These are phyloP conservation scores for Mus caroli DNA, from an alignment of 2,797 vertebrate genomes.

Conservation along the genomic window DNA sequence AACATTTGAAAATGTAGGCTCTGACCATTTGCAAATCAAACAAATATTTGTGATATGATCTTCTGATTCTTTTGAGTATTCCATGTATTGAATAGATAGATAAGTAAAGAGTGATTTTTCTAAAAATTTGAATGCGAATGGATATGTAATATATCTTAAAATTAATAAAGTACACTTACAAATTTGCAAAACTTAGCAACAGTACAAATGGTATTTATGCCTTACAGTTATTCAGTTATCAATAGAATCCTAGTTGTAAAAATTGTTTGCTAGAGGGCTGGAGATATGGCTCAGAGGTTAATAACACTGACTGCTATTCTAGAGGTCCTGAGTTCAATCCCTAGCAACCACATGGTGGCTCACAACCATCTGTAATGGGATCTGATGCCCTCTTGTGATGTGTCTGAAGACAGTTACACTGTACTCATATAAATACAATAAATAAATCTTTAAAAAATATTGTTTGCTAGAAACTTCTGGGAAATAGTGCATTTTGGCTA, in stretches of 20 bases:
- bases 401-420: too few relatives aligned
- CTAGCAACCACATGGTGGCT: too few relatives aligned
- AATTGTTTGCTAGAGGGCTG: background rate
- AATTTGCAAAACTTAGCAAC: constrained; percentile 57
- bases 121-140: constrained; percentile 58
- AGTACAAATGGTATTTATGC: constrained; percentile 55
- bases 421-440: too few relatives aligned
- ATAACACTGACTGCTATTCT: too few relatives aligned
- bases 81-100: constrained; percentile 45
- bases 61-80: constrained; percentile 67
- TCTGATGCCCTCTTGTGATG: too few relatives aligned
- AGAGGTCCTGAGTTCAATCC: too few relatives aligned
- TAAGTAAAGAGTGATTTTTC: constrained; percentile 60
- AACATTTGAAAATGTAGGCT: constrained; percentile 75
- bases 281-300: too few relatives aligned
- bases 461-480: constrained; percentile 41
- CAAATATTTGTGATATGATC: constrained; percentile 58
- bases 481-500: background rate
- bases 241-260: constrained; percentile 66
- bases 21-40: constrained; percentile 61
- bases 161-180: constrained; percentile 66
- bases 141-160: constrained; percentile 59
- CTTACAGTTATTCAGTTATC: constrained; percentile 43
- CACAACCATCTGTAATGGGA: too few relatives aligned
- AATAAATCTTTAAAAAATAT: too few relatives aligned